Base-by-base conservation (phyloP, 2,888 invertebrate genomes). In the Hyles lineata region DNA sequence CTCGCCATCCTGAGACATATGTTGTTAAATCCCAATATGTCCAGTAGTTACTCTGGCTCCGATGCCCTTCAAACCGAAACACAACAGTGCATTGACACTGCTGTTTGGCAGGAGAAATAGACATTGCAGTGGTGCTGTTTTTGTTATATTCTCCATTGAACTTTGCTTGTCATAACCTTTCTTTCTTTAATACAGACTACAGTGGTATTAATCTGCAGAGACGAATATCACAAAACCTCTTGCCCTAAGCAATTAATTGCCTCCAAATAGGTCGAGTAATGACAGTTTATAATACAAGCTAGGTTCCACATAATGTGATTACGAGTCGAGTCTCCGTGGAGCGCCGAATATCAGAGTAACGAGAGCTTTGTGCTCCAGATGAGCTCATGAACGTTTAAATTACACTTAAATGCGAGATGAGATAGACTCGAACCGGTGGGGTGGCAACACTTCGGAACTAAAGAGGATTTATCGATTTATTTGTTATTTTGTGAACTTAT, bases 331-430 rank as follows among this genome's bases (percentile, higher is more conserved):
- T 58, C 50, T 8, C 69, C 63, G 55, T 55, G 52, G 21, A 21
- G 50, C 21, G 74, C 75, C 71, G 72, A 79, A 79, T 82, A 84
- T 83, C 85, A 79, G 80, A 85, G 84, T 84, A 85, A 84, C 82
- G 79, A 84, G 76, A 32, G 52, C 83, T 85, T 86, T 85, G 85
- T 78, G 76, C 63, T 70, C 73, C 76, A 78, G 79, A 82, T 77
- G 80, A 78, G 78, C 75, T 78, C 76, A 71, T 72, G 78, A 77
- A 79, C 77, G 76, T 72, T 81, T 80, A 80, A 81, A 83, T 84
- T 81, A 76, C 80, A 78, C 78, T 78, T 76, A 79, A 78, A 76
- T 72, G 58, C 72, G 62, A 52, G 61, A 70, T 73, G 74, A 74
- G 32, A 63, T 71, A 71, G 60, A 32, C 25, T 61, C 25, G 21